phyloP scores from a whole-genome alignment of 2,797 vertebrate species.

The Lycodopsis pacificus region DNA sequence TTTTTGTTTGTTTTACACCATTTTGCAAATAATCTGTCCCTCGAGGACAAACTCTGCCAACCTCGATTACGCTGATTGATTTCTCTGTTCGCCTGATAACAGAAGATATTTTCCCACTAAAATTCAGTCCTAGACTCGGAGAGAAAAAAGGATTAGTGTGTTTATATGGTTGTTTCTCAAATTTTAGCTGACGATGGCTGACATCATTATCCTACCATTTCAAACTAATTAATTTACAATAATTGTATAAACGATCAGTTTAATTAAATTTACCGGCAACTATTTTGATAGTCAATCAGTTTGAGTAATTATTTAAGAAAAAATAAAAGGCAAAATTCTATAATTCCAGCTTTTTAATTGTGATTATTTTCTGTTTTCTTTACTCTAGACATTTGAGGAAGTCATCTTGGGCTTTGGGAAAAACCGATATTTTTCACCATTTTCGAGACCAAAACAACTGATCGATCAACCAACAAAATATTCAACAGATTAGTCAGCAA shows the following conservation, averaged over 20 bases:
- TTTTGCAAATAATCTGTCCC: background rate
- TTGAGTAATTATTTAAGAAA: no score
- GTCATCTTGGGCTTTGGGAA: background rate
- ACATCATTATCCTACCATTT: background rate
- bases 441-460: no score
- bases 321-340: no score
- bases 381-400: background rate
- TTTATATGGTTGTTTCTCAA: background rate
- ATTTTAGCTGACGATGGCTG: background rate
- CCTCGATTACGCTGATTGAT: constrained; percentile 7
- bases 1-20: background rate
- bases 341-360: background rate
- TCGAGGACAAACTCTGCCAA: background rate
- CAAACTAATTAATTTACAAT: background rate
- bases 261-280: background rate
- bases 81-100: background rate
- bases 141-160: background rate
- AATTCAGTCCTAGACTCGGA: background rate
- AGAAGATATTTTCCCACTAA: background rate
- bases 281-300: background rate
- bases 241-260: background rate
- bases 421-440: background rate
- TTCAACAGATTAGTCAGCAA: no score
- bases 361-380: background rate
- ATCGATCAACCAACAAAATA: no score